phyloP scores from a whole-genome alignment of 2,113 vertebrate species.

The Meleagris gallopavo region DNA sequence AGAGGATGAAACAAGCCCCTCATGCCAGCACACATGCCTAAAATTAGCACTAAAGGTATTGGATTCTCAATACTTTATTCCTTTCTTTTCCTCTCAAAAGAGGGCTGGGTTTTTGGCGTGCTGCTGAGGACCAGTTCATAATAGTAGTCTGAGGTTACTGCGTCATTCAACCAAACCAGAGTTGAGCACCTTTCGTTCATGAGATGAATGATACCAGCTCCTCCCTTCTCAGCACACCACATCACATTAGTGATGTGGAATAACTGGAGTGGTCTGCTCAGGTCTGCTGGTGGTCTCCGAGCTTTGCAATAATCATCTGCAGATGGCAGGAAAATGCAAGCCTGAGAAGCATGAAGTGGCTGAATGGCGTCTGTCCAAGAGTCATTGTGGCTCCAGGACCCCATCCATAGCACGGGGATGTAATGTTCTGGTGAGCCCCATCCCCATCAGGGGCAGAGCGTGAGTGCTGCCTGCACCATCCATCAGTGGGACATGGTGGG shows the following conservation, averaged over 20 bases:
- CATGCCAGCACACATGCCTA: not conserved
- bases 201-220: not conserved
- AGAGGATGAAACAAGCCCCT: slow-evolving; percentile 16
- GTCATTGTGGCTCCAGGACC: fast-evolving
- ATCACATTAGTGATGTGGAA: not conserved
- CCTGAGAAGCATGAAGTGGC: not conserved
- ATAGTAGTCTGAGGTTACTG: not conserved
- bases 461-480: not conserved
- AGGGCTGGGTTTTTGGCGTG: slow-evolving; percentile 3
- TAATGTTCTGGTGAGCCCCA: fast-evolving
- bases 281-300: not conserved
- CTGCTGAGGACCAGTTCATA: not conserved
- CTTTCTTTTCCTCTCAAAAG: not conserved
- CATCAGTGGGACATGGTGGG: not conserved
- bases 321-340: not conserved
- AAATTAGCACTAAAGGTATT: slow-evolving; percentile 21
- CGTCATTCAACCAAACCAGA: not conserved
- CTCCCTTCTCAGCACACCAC: not conserved
- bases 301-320: not conserved
- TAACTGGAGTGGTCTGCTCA: not conserved
- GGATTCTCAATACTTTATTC: not conserved
- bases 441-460: not conserved
- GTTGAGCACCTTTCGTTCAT: not conserved
- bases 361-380: not conserved
- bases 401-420: fast-evolving